Evolutionary conservation across 2,888 invertebrate genomes (phyloP).

Genomic region (Trypoxylon attenuatum): DNA sequence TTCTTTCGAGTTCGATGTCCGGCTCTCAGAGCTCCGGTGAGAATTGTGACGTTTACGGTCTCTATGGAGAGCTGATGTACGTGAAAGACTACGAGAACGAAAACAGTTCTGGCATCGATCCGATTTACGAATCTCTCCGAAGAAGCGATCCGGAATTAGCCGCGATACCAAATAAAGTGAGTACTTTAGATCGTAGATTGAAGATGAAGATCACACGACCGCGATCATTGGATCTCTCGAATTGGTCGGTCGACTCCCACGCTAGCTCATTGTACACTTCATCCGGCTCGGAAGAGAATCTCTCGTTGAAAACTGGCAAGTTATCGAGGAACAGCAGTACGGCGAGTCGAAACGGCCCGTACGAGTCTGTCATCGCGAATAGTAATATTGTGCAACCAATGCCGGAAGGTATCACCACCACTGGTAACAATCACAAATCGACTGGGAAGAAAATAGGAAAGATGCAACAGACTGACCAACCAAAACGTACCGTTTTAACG

Average conservation of each 20-base stretch:
- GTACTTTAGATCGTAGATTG: slow-evolving; percentile 86
- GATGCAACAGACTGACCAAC: slow-evolving; percentile 75
- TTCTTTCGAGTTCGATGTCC: slow-evolving; percentile 77
- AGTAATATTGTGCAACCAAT: slow-evolving; percentile 65
- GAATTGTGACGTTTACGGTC: slow-evolving; percentile 89
- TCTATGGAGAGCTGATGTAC: slow-evolving; percentile 93
- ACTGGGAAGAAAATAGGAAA: slow-evolving; percentile 67
- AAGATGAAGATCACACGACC: slow-evolving; percentile 90
- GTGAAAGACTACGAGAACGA: slow-evolving; percentile 91
- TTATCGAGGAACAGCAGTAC: slow-evolving; percentile 86
- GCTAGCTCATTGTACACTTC: slow-evolving; percentile 88
- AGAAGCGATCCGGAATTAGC: slow-evolving; percentile 90
- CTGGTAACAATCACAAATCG: slow-evolving; percentile 50
- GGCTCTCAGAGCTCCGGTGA: slow-evolving; percentile 80
- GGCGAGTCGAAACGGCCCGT: slow-evolving; percentile 80
- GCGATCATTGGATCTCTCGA: slow-evolving; percentile 87
- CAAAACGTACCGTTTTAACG: slow-evolving; percentile 85
- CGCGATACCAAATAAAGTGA: slow-evolving; percentile 88
- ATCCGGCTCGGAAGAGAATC: slow-evolving; percentile 90
- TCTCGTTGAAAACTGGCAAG: slow-evolving; percentile 80
- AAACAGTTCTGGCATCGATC: slow-evolving; percentile 82
- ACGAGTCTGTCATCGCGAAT: slow-evolving; percentile 54
- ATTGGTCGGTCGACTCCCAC: slow-evolving; percentile 91
- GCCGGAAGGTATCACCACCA: slow-evolving; percentile 48
- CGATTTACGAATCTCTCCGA: slow-evolving; percentile 85